These are phyloP conservation scores for Synodontis membranacea DNA, from an alignment of 2,113 vertebrate species.

Conservation along the genomic window DNA sequence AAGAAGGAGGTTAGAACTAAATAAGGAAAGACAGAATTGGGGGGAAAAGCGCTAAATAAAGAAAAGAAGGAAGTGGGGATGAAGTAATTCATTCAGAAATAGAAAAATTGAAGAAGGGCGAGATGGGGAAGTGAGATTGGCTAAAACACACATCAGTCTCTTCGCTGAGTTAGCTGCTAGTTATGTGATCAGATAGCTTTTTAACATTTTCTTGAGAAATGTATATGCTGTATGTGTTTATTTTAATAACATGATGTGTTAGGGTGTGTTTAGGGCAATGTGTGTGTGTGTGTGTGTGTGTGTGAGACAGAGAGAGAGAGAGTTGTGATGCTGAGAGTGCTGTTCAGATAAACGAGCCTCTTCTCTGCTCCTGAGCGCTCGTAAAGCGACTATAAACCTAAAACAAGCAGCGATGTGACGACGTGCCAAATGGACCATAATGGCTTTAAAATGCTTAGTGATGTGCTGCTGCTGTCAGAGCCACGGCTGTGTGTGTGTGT, in stretches of 20 bases:
- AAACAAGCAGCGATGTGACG: not conserved
- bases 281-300: not conserved
- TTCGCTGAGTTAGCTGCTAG: not conserved
- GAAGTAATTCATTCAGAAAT: not conserved
- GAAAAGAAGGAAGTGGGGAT: not conserved
- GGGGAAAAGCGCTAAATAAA: not conserved
- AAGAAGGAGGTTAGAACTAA: not conserved
- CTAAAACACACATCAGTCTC: not conserved
- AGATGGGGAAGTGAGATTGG: not conserved
- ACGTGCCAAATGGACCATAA: constrained; percentile 15
- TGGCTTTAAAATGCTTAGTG: not conserved
- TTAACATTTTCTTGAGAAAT: not conserved
- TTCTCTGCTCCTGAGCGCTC: constrained; percentile 29
- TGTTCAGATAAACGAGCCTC: constrained; percentile 4
- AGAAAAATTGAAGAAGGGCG: not conserved
- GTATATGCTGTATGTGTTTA: not conserved
- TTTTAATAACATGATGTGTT: not conserved
- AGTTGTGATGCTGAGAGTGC: not conserved
- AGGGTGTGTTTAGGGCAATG: not conserved
- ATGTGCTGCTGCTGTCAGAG: constrained; percentile 15
- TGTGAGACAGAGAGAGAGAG: not conserved
- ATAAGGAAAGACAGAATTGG: not conserved
- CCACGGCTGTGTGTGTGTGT: not conserved
- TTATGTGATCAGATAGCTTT: no score
- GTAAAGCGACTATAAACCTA: constrained; percentile 28